Base-by-base conservation (phyloP, 2,888 invertebrate species). In the Hydrotaea cyrtoneurina region DNA sequence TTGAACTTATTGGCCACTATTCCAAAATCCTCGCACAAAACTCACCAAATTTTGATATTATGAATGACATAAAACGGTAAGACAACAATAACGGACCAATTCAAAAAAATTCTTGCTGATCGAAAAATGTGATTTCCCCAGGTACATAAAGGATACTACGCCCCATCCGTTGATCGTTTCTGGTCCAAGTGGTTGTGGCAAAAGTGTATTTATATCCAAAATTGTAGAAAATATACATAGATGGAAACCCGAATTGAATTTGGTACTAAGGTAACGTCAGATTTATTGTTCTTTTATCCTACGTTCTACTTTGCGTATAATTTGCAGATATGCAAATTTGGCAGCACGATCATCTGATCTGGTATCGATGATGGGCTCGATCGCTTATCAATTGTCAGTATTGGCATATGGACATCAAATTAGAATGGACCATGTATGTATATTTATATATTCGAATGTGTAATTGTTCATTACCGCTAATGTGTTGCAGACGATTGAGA, bases 101-200 rank as follows among this genome's bases (percentile, higher is more conserved):
- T 13, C 13, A 2, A 53, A 15, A 5, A 50, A 50, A 50, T 50
- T 7, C n/a, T n/a, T 50, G n/a, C n/a, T 50, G 2, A 50, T 50
- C 1, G 7, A n/a, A 50, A 17, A 13, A 53, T 53, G n/a, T 57
- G 2, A 57, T 57, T 10, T 21, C 4, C 43, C 79, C 90, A 96
- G 95, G 80, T 96, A 96, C 88, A 93, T 96, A 15, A 88, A 90
- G 31, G 91, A 90, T 73, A 87, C 84, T 10, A 89, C 90, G 31
- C 69, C 88, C 0, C 88, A 89, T 75, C 96, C 97, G 0, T 92
- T 97, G 81, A 94, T 97, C 15, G 92, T 97, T 80, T 95, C 96
- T 83, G 97, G 97, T 0, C 94, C 95, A 31, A 94, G 95, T n/a
- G 97, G 97, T 13, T 96, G 96, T 91, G 97, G 97, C 0, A 97